Evolutionary conservation across 2,113 vertebrate species (phyloP), one percentile per base, ranked within the genome.

Genomic region (Genyomyrus donnyi): DNA sequence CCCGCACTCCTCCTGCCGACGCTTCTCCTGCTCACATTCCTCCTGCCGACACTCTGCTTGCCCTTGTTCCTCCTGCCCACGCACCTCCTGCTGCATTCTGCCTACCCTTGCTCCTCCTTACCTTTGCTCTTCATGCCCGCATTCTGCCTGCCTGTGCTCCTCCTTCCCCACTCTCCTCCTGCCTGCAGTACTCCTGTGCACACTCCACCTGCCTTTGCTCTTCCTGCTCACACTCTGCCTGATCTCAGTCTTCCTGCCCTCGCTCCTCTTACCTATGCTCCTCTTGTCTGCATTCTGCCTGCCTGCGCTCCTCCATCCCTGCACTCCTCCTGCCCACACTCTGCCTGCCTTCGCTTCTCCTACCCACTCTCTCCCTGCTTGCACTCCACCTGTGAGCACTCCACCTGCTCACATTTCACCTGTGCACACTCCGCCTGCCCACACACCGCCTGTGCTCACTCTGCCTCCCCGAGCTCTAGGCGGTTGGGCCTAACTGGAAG

Each of bases 401-500:
- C 62, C 62, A 3, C 62, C 62, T 83, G 35, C 13, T 7, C 35
- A 21, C 35, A 7, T 7, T 83, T 5, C 39, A 6, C 62, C 62
- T 70, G 62, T 31, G 3, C 1, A 3, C 62, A 9, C 24, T 62
- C 21, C 7, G 0, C 21, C 56, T 24, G 21, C 21, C 3, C 56
- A 27, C 24, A 10, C 58, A 7, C n/a, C 2, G 2, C 58, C n/a
- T 31, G n/a, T 5, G n/a, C 27, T 11, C 10, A 70, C 62, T 94
- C 95, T 93, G 93, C 92, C 92, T 88, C 91, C 88, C 91, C 85
- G 90, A 92, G 93, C 92, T 91, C 92, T 92, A 91, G 91, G 93
- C 92, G 5, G 90, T 19, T 91, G 92, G 91, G 90, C 92, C 92
- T 92, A 90, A 91, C 91, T 91, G 91, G 93, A 93, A 96, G 95